Evolutionary conservation across 2,113 vertebrate species (phyloP), one percentile per base, ranked within the genome.

Genomic region (Oryzias melastigma): DNA sequence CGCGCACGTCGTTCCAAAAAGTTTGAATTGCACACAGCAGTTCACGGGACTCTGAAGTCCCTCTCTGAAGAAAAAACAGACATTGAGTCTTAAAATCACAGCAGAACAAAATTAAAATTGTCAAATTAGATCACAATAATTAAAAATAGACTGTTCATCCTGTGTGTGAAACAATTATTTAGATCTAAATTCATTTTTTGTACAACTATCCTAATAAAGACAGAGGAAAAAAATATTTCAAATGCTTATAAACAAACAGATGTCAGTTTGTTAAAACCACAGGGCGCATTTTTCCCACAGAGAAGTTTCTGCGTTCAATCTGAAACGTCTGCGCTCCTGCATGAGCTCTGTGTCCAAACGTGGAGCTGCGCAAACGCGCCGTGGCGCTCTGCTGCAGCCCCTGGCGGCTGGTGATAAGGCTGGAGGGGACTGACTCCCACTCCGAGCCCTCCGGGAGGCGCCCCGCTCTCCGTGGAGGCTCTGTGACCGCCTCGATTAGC

Each of bases 401-500:
- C 84, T 88, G 88, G 82, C 47, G 48, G 50, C 60, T 18, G 16
- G 56, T 10, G 85, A 88, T 87, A 87, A 87, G 80, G 55, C 69
- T 72, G 5, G 8, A 66, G 71, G 74, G 79, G 62, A 12, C 29
- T 40, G 62, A 57, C 62, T 76, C 60, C 56, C 71, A 53, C 22
- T 14, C 68, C 75, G 52, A 77, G 69, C 71, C 73, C 53, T 51
- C 65, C 25, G 52, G 74, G 12, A 25, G 46, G 45, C 46, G 52
- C 48, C 58, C 61, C 20, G 69, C 71, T 76, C 47, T 61, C 27
- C 63, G 65, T 62, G 62, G 73, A 82, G 75, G 74, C 73, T 76
- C 81, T 76, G 84, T 81, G 83, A 86, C 78, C 73, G 60, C 65
- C 78, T 82, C 88, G 84, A 84, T 88, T 77, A 79, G 46, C 68